Evolutionary conservation across 2,113 vertebrate species (phyloP).

Genomic region (Pseudopodoces humilis): DNA sequence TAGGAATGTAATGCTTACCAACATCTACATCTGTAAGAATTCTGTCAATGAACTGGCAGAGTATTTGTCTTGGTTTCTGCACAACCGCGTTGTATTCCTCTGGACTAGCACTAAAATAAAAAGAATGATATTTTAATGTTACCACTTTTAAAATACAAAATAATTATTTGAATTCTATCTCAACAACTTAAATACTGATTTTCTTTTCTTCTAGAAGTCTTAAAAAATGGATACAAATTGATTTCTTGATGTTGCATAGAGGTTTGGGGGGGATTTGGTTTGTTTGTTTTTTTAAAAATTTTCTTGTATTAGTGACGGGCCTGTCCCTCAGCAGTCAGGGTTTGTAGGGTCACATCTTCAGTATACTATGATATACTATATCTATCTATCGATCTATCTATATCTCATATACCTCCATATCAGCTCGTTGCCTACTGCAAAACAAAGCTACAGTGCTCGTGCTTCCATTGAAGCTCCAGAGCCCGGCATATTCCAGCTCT

Average conservation of each 20-base stretch:
- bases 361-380: rapidly evolving
- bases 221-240: neutral
- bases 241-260: neutral
- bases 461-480: neutral
- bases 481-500: rapidly evolving
- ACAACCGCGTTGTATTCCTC: slow-evolving; percentile 87
- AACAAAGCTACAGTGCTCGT: neutral
- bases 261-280: neutral
- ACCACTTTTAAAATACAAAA: neutral
- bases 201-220: neutral
- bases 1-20: slow-evolving; percentile 76
- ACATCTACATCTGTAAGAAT: slow-evolving; percentile 95
- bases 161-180: neutral
- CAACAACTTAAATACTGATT: neutral
- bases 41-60: slow-evolving; percentile 96
- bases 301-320: neutral
- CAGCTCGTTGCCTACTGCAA: neutral
- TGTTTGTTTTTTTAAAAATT: neutral
- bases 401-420: rapidly evolving
- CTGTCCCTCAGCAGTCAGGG: neutral
- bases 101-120: slow-evolving; percentile 80
- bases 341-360: neutral
- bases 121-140: neutral
- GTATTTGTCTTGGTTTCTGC: slow-evolving; percentile 94
- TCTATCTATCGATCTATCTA: no score